Evolutionary conservation across 2,797 vertebrate species (phyloP).

Genomic region (Rhynchotus rufescens): DNA sequence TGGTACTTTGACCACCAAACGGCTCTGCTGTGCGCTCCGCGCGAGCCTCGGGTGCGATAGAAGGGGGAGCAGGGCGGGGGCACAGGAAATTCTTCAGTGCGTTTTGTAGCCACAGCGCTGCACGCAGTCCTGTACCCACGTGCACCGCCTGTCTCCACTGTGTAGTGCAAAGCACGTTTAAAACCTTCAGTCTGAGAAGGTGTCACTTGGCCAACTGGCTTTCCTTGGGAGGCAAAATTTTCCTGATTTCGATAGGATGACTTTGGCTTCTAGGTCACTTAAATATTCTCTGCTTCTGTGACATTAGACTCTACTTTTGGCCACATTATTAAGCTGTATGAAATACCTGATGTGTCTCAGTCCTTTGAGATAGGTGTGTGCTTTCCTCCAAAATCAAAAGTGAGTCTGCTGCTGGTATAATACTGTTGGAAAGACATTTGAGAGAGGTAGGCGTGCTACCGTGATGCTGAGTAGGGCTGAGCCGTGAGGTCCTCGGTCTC

Average conservation of each 20-base stretch:
- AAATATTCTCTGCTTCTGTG: neutral
- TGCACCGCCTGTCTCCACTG: neutral
- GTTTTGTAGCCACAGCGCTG: neutral
- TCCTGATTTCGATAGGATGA: neutral
- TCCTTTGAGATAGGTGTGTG: neutral
- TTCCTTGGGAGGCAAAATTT: neutral
- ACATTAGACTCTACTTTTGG: neutral
- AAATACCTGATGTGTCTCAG: neutral
- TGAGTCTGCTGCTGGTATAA: neutral
- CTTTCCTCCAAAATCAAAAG: neutral
- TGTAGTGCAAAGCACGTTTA: neutral
- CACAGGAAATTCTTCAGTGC: neutral
- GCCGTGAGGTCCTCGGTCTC: neutral
- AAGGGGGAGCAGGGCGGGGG: neutral
- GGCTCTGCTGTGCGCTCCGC: neutral
- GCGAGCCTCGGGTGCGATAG: fast-evolving
- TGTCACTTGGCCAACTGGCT: neutral
- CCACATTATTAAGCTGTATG: neutral
- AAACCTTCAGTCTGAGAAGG: neutral
- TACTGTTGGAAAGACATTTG: neutral
- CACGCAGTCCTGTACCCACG: neutral
- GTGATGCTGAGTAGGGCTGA: neutral
- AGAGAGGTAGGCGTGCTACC: neutral
- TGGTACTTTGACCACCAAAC: neutral
- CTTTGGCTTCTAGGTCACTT: neutral